Evolutionary conservation across 2,888 invertebrate species (phyloP), one percentile per base, ranked within the genome.

Genomic region (Eilema depressum): DNA sequence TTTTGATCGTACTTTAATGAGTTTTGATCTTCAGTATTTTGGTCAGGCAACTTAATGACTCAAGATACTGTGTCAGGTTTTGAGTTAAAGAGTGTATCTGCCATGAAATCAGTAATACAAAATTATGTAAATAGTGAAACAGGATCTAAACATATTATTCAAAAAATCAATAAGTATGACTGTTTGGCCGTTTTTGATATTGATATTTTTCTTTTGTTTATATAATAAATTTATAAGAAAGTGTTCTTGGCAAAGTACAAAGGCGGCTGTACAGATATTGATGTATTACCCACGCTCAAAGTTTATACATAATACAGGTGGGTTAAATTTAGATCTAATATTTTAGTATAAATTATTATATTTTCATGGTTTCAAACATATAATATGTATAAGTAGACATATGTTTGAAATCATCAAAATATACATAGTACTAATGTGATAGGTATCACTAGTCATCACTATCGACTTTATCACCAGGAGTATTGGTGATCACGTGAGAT

Each of bases 281-380:
- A n/a, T 53, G 8, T 53, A n/a, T 53, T 53, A 53, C 53, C 53
- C n/a, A 53, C 20, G 53, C n/a, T 53, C 20, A 53, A 53, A 53
- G 53, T 20, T 53, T 53, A 10, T 53, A 53, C 17, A n/a, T 53
- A 53, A n/a, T n/a, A 53, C 53, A 53, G 53, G 2, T 53, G 53
- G 53, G 53, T 53, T n/a, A n/a, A 53, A 47, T 20, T 53, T n/a
- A n/a, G 20, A 53, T 53, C n/a, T 10, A 1, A 53, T 17, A 10
- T 53, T 53, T 53, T 53, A 2, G 53, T 53, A 10, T 8, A 53
- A 53, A 53, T 8, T 5, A 53, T 53, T 53, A n/a, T 53, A 53
- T 53, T 53, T 53, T n/a, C 7, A n/a, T 53, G 53, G 53, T 53
- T 53, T 53, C 53, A n/a, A n/a, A 53, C 53, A 47, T 53, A 47